Conservation (phyloP, 2,113 vertebrate genomes). For the Perccottus glenii region DNA sequence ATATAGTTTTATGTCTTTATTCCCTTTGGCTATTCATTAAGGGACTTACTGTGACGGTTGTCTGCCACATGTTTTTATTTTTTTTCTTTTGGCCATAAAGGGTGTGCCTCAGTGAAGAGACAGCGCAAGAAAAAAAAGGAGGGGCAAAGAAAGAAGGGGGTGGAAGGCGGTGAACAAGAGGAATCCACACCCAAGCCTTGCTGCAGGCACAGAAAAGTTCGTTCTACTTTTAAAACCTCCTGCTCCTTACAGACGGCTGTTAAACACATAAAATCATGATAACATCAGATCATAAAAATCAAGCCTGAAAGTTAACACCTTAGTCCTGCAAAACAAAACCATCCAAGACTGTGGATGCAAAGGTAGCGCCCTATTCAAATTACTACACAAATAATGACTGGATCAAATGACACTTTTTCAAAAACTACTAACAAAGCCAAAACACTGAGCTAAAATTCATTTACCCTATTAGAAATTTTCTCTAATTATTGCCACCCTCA, state of each 20-base stretch:
- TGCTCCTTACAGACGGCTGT: background rate
- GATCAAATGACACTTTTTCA: background rate
- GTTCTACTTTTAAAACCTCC: slow-evolving; percentile 46
- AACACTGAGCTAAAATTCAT: background rate
- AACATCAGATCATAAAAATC: background rate
- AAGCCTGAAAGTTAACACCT: background rate
- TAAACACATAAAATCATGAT: slow-evolving; percentile 25
- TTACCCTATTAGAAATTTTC: no score
- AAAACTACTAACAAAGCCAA: background rate
- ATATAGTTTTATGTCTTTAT: background rate
- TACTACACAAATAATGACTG: background rate
- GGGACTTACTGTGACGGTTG: background rate
- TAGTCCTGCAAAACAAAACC: background rate
- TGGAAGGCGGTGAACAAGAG: slow-evolving; percentile 55
- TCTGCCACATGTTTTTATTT: slow-evolving; percentile 17
- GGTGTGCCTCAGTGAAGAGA: slow-evolving; percentile 71
- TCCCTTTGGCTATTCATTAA: background rate
- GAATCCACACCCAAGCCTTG: slow-evolving; percentile 74
- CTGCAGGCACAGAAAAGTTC: slow-evolving; percentile 40
- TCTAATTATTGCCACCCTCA: background rate
- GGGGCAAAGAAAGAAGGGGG: slow-evolving; percentile 41
- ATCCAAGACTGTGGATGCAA: background rate
- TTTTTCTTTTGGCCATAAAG: slow-evolving; percentile 43
- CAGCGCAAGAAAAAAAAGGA: slow-evolving; percentile 59
- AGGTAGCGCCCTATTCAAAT: slow-evolving; percentile 27